Evolutionary conservation across 2,797 vertebrate species (phyloP).

Genomic region (Phylloscopus collybita): DNA sequence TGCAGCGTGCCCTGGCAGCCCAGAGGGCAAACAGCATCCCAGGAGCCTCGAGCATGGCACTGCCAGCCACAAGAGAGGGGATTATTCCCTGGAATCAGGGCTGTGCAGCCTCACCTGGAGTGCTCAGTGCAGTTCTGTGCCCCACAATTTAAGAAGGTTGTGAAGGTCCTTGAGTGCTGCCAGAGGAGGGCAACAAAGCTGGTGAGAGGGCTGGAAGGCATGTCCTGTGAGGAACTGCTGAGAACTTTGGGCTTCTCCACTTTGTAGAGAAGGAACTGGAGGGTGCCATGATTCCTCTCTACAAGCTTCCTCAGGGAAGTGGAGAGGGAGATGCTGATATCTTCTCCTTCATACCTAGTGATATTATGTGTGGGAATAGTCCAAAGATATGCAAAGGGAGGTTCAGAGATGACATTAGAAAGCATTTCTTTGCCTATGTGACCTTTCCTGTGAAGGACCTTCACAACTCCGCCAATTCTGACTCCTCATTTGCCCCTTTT

Average conservation of each 20-base stretch:
- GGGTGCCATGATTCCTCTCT: background rate
- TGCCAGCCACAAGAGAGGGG: too few relatives aligned
- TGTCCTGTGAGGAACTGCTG: background rate
- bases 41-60: background rate
- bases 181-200: background rate
- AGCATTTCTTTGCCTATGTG: background rate
- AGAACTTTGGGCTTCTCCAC: background rate
- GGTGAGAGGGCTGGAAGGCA: background rate
- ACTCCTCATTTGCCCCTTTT: background rate
- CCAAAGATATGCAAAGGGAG: background rate
- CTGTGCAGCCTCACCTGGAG: background rate
- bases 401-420: background rate
- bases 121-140: background rate
- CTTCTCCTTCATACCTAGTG: background rate
- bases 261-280: background rate
- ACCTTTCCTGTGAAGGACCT: background rate
- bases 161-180: background rate
- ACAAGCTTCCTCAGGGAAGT: background rate
- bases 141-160: too few relatives aligned
- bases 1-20: background rate
- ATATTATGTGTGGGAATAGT: background rate
- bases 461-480: background rate
- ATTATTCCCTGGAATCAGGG: too few relatives aligned
- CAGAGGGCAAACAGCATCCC: rapidly evolving
- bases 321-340: background rate